These are phyloP conservation scores for Myopa tessellatipennis DNA, from an alignment of 2,888 invertebrate genomes.

Conservation along the genomic window DNA sequence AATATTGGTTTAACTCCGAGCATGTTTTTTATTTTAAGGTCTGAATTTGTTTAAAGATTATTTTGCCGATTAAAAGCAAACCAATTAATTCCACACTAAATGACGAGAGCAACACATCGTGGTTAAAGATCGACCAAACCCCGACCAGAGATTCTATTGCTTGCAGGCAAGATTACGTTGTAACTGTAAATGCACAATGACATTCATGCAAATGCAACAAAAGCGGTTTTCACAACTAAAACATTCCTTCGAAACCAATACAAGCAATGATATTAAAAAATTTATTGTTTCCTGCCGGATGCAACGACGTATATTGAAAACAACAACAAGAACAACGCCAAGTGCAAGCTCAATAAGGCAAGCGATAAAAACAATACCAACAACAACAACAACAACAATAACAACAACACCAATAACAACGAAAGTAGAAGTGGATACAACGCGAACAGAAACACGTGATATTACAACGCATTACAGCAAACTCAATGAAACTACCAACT, in stretches of 20 bases:
- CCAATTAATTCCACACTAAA: background rate
- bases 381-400: constrained; percentile 12
- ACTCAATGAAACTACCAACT: constrained; percentile 1
- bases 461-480: background rate
- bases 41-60: background rate
- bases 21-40: background rate
- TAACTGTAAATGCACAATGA: constrained; percentile 21
- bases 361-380: constrained; percentile 34
- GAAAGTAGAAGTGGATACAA: constrained; percentile 13
- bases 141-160: background rate
- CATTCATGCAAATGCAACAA: constrained; percentile 9
- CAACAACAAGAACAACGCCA: background rate
- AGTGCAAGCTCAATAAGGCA: constrained; percentile 30
- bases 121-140: background rate
- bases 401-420: constrained; percentile 20
- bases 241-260: background rate
- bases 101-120: background rate
- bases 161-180: constrained; percentile 4
- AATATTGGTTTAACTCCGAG: background rate
- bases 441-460: constrained; percentile 43
- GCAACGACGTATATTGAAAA: background rate
- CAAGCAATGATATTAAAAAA: constrained; percentile 9
- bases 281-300: constrained; percentile 6
- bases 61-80: background rate
- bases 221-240: constrained; percentile 4